These are phyloP conservation scores for Mesocentrotus franciscanus DNA, from an alignment of 53 echinoderm and acorn worm genomes.

Conservation along the genomic window DNA sequence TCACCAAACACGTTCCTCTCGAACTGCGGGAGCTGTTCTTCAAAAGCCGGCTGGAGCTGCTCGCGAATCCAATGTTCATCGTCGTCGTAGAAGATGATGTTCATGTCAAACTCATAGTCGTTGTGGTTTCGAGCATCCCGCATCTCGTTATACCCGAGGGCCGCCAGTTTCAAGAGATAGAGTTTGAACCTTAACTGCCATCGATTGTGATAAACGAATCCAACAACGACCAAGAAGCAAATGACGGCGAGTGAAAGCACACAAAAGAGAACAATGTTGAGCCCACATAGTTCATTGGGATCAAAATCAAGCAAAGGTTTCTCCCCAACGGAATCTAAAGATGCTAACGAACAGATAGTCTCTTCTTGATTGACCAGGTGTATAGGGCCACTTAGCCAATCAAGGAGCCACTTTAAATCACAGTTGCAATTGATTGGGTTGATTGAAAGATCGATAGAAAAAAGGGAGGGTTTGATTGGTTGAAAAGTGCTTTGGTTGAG, in stretches of 20 bases:
- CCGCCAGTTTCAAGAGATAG: slow-evolving; percentile 33
- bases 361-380: neutral
- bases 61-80: slow-evolving; percentile 2
- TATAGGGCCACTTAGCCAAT: neutral
- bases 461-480: neutral
- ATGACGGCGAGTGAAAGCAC: neutral
- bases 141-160: slow-evolving; percentile 1
- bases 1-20: slow-evolving; percentile 24
- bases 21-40: slow-evolving; percentile 7
- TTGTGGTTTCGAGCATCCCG: slow-evolving; percentile 10
- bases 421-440: slow-evolving; percentile 16
- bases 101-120: neutral
- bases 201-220: neutral
- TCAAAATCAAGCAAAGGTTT: slow-evolving; percentile 37
- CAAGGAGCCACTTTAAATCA: slow-evolving; percentile 20
- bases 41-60: slow-evolving; percentile 9
- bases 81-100: slow-evolving; percentile 34
- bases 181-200: slow-evolving; percentile 22
- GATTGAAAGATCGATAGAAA: neutral
- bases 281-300: neutral
- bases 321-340: neutral
- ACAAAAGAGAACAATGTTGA: neutral
- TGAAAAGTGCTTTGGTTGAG: slow-evolving; percentile 21
- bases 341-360: slow-evolving; percentile 24
- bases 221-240: neutral